Conservation (phyloP, 1,140 invertebrate species). For the Magallana gigas region DNA sequence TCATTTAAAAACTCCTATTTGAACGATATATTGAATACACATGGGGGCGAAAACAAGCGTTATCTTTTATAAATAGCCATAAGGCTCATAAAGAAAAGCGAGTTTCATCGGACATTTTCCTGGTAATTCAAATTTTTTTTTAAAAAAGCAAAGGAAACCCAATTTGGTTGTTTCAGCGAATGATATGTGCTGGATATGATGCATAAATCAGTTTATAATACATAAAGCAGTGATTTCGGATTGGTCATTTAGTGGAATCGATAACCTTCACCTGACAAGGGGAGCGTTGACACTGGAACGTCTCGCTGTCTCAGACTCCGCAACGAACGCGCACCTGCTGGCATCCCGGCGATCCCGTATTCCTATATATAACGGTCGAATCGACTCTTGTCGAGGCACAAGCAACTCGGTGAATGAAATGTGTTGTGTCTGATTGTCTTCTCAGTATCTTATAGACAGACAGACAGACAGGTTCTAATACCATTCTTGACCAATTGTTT, state of each 20-base stretch:
- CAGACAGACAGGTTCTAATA: no score
- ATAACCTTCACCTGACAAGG: background rate
- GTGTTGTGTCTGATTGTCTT: background rate
- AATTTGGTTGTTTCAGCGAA: background rate
- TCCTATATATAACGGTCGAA: slow-evolving; percentile 4
- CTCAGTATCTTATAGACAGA: background rate
- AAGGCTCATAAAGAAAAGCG: background rate
- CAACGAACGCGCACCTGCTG: slow-evolving; percentile 17
- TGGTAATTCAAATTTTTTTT: background rate
- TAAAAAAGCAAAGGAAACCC: background rate
- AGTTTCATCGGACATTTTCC: slow-evolving; percentile 1
- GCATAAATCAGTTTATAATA: background rate
- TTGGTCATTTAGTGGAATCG: slow-evolving; percentile 17
- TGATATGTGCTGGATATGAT: background rate
- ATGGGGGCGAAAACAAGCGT: slow-evolving; percentile 11
- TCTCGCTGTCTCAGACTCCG: background rate
- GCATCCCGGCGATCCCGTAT: background rate
- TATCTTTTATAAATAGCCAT: background rate
- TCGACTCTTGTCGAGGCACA: background rate
- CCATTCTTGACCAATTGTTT: no score
- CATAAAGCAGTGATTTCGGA: background rate
- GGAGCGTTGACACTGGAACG: background rate
- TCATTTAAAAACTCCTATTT: background rate
- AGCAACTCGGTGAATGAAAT: background rate
- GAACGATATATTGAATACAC: background rate